phyloP scores from a whole-genome alignment of 2,797 vertebrate species.

The Arrhamphus sclerolepis region DNA sequence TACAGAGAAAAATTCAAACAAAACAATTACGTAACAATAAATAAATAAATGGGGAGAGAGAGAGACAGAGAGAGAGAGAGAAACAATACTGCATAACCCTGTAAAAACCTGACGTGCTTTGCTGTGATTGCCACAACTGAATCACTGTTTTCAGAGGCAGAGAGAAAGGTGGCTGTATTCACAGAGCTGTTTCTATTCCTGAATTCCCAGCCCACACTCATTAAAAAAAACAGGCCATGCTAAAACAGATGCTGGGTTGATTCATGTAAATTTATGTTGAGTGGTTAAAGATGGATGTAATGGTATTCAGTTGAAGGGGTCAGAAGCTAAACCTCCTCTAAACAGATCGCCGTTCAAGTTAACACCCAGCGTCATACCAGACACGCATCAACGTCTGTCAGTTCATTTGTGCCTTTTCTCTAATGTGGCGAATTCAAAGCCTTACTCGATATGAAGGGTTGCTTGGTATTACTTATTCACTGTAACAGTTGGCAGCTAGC shows the following conservation, averaged over 20 bases:
- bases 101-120: conserved; percentile 32
- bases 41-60: too few species aligned
- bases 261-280: conserved; percentile 64
- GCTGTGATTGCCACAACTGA: conserved; percentile 47
- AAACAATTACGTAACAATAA: conserved; percentile 43
- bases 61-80: too few species aligned
- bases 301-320: conserved; percentile 35
- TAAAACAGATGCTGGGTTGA: conserved; percentile 63
- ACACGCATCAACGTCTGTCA: not conserved
- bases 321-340: conserved; percentile 32
- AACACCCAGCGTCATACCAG: conserved; percentile 1
- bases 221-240: conserved; percentile 56
- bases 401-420: not conserved
- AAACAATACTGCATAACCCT: conserved; percentile 30
- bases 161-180: conserved; percentile 36
- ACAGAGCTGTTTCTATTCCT: conserved; percentile 63
- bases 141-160: conserved; percentile 19
- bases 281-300: conserved; percentile 42
- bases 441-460: not conserved
- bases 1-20: not conserved
- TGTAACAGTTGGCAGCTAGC: conserved; percentile 2
- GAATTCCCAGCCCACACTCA: conserved; percentile 63
- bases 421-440: not conserved
- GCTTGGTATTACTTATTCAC: not conserved
- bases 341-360: not conserved